Evolutionary conservation across 2,797 vertebrate species (phyloP), one percentile per base, ranked within the genome.

Genomic region (Cossypha heuglini): DNA sequence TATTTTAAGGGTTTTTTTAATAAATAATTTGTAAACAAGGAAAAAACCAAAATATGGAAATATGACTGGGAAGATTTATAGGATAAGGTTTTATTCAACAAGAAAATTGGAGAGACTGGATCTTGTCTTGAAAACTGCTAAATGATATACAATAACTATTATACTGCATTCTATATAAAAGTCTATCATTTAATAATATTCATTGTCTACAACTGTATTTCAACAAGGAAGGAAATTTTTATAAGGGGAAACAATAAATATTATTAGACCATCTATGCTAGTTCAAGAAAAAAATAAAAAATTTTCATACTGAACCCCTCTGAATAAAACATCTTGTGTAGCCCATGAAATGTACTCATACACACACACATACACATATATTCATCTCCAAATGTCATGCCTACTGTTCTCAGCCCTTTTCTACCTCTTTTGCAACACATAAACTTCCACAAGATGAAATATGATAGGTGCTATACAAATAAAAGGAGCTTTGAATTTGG

Each of bases 381-480:
- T 9, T 8, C 7, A 11, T 16, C 8, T 55, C 37, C 61, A 92
- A 88, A 67, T 29, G 9, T 9, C 26, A 5, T 4, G 3, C 75
- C 58, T 82, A 11, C 22, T 43, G 9, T 78, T 89, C 45, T 90
- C 62, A 66, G 46, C 58, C 77, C 7, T 77, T 90, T 88, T 26
- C 48, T 83, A 35, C 42, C 71, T 91, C 26, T 92, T 96, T 90
- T 78, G 19, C 13, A 80, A 61, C 52, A 82, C 61, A 95, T 73
- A 86, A 92, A 87, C 26, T 90, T 97, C 31, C 69, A 92, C 29
- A 93, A 62, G 64, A 84, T 88, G 67, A 92, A 96, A 93, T 89
- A 55, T 61, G 12, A 86, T 94, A 82, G 68, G 33, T 80, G 43
- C 7, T 81, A 45, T 74, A 66, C 49, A 96, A 96, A 74, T 42